Conservation (phyloP, 1,140 invertebrate species). For the Dufourea novaeangliae region DNA sequence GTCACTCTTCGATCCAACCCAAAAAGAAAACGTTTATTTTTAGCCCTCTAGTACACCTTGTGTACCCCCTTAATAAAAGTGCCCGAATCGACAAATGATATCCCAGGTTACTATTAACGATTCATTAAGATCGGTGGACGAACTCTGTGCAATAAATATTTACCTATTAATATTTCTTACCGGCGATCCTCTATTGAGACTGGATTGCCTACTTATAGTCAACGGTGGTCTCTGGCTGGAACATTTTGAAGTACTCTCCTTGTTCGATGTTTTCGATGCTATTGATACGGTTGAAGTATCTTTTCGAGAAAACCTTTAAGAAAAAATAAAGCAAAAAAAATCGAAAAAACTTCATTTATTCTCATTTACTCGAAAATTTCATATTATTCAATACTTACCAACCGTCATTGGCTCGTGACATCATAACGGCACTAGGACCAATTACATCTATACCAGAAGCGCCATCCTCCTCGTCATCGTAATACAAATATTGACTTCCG, state of each 20-base stretch:
- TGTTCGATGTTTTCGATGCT: conserved; percentile 51
- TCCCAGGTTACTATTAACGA: no score
- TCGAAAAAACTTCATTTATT: no score
- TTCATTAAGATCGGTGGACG: no score
- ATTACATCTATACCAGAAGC: conserved; percentile 85
- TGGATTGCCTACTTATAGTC: conserved; percentile 61
- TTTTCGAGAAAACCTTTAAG: conserved; percentile 70
- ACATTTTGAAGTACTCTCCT: conserved; percentile 19
- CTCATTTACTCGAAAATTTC: no score
- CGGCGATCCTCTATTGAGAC: conserved; percentile 49
- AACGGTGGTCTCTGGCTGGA: conserved; percentile 55
- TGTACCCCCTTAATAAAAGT: no score
- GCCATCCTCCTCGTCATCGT: conserved; percentile 83
- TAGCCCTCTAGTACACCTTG: no score
- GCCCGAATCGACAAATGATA: no score
- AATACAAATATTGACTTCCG: conserved; percentile 85
- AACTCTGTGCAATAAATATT: conserved; percentile 12
- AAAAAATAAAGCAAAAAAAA: no score
- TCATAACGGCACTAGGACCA: conserved; percentile 85
- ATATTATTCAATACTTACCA: conserved; percentile 77
- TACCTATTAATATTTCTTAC: conserved; percentile 51
- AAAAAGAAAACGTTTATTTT: no score
- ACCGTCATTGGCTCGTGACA: conserved; percentile 85
- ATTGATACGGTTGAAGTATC: conserved; percentile 62
- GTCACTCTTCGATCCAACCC: no score